Evolutionary conservation across 2,113 vertebrate species (phyloP).

Genomic region (Onychostoma macrolepis): DNA sequence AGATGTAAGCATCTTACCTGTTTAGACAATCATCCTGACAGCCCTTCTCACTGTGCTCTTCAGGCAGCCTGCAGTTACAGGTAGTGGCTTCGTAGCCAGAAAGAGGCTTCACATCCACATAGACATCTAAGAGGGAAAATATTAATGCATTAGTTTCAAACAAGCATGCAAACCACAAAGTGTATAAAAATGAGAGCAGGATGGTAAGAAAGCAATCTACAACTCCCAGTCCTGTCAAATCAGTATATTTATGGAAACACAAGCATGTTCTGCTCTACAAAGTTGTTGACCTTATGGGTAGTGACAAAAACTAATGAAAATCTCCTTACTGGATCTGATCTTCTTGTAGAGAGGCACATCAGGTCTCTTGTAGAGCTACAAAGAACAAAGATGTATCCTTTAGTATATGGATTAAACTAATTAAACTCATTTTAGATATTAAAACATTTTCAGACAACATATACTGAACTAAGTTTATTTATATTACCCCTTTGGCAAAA

Average conservation of each 20-base stretch:
- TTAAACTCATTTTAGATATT: background rate
- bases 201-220: background rate
- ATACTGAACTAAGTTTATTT: background rate
- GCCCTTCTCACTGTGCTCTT: conserved; percentile 79
- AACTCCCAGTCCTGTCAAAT: conserved; percentile 2
- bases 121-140: conserved; percentile 80
- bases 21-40: conserved; percentile 96
- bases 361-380: conserved; percentile 94
- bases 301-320: background rate
- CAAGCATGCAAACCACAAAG: background rate
- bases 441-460: background rate
- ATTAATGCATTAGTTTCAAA: background rate
- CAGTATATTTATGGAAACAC: conserved; percentile 1
- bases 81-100: conserved; percentile 96
- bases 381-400: conserved; percentile 52
- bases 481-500: background rate
- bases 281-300: background rate
- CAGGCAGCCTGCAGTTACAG: conserved; percentile 89
- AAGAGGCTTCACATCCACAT: conserved; percentile 96
- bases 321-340: conserved; percentile 94
- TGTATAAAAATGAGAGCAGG: background rate
- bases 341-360: conserved; percentile 99
- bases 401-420: background rate
- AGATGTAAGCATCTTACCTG: conserved; percentile 73
- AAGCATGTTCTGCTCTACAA: background rate